These are phyloP conservation scores for Morelia viridis DNA, from an alignment of 2,797 vertebrate genomes.

Conservation along the genomic window DNA sequence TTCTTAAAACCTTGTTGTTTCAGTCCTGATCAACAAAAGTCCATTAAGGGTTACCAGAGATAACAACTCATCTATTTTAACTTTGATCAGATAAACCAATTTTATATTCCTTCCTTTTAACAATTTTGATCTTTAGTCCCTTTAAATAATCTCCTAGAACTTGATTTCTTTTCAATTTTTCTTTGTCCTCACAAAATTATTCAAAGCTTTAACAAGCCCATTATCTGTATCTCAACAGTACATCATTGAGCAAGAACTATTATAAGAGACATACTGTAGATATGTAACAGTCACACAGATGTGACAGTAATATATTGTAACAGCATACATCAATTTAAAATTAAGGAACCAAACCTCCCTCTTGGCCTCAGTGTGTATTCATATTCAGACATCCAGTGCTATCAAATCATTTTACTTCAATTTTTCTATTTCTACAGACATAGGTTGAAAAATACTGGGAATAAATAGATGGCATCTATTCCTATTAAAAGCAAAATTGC, in stretches of 20 bases:
- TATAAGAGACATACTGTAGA: too few species aligned
- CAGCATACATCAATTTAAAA: background rate
- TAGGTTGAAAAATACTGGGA: background rate
- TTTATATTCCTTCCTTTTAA: too few species aligned
- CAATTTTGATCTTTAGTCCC: too few species aligned
- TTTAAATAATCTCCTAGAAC: too few species aligned
- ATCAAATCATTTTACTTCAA: background rate
- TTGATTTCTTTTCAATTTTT: too few species aligned
- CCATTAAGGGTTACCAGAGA: too few species aligned
- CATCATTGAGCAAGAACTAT: background rate
- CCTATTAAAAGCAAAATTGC: background rate
- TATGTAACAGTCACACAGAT: background rate
- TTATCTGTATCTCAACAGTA: background rate
- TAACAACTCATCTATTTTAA: too few species aligned
- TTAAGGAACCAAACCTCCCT: background rate
- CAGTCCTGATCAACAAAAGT: too few species aligned
- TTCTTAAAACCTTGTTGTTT: too few species aligned
- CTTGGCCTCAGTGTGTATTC: background rate
- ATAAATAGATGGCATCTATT: background rate
- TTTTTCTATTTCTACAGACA: background rate
- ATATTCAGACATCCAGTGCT: background rate
- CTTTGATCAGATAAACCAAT: too few species aligned
- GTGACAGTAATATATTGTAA: background rate
- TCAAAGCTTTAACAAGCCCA: too few species aligned
- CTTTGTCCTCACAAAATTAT: too few species aligned